These are phyloP conservation scores for Myxocyprinus asiaticus DNA, from an alignment of 2,113 vertebrate genomes.

Conservation along the genomic window DNA sequence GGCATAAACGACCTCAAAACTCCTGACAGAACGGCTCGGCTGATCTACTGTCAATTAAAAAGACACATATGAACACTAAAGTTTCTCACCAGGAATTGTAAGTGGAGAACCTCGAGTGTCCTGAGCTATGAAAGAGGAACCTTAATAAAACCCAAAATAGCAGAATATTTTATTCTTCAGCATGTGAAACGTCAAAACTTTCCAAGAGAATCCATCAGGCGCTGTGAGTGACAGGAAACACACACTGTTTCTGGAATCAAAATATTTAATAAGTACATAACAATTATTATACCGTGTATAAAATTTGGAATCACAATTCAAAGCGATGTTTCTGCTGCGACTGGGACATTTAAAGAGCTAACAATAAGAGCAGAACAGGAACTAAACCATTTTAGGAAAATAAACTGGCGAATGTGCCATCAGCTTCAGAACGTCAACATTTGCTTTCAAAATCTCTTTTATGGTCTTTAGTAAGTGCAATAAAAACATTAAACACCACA, in stretches of 20 bases:
- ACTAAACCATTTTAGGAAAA: constrained; percentile 81
- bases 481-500: constrained; percentile 89
- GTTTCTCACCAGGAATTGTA: too few species aligned
- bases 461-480: constrained; percentile 81
- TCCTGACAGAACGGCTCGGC: too few species aligned
- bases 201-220: too few species aligned
- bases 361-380: constrained; percentile 83
- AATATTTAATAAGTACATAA: constrained; percentile 99
- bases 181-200: too few species aligned
- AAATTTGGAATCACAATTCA: constrained; percentile 96
- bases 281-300: constrained; percentile 96
- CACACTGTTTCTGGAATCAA: constrained; percentile 84
- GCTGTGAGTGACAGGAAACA: neutral
- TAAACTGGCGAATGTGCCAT: constrained; percentile 37
- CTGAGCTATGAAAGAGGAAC: too few species aligned
- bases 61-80: too few species aligned
- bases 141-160: too few species aligned
- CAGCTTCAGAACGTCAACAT: neutral
- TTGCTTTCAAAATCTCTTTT: constrained; percentile 64
- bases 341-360: constrained; percentile 84
- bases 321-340: constrained; percentile 81
- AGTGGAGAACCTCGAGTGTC: too few species aligned
- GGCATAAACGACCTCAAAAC: too few species aligned
- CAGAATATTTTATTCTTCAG: too few species aligned
- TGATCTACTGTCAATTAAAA: too few species aligned